Conservation (phyloP, 2,888 invertebrate species). For the Stenurella melanura region DNA sequence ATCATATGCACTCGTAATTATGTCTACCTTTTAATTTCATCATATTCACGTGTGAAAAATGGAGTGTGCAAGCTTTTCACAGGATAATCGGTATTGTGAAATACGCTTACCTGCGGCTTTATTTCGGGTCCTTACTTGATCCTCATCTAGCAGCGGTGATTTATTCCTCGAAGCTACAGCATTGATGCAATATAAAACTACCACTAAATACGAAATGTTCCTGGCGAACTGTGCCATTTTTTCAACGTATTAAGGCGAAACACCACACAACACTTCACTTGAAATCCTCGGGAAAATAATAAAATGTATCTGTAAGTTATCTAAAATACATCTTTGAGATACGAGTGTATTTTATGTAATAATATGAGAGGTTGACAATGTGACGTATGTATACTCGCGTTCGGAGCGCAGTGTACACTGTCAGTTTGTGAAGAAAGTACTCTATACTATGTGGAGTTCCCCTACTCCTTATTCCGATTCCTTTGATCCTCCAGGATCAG, state of each 20-base stretch:
- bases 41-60: not conserved
- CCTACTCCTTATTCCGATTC: slow-evolving; percentile 35
- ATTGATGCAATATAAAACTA: slow-evolving; percentile 46
- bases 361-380: slow-evolving; percentile 46
- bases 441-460: slow-evolving; percentile 39
- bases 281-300: slow-evolving; percentile 39
- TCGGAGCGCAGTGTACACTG: slow-evolving; percentile 37
- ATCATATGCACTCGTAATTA: not conserved
- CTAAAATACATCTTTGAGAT: slow-evolving; percentile 58
- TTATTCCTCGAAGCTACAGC: slow-evolving; percentile 62
- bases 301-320: slow-evolving; percentile 41
- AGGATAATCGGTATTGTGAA: not conserved
- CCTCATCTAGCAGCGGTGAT: slow-evolving; percentile 68
- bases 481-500: slow-evolving; percentile 40
- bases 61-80: not conserved
- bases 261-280: slow-evolving; percentile 55
- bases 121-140: slow-evolving; percentile 65
- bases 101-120: slow-evolving; percentile 67
- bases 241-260: slow-evolving; percentile 26
- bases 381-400: slow-evolving; percentile 34
- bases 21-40: not conserved
- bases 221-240: slow-evolving; percentile 27
- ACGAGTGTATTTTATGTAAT: slow-evolving; percentile 57
- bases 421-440: slow-evolving; percentile 40
- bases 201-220: slow-evolving; percentile 29